phyloP scores from a whole-genome alignment of 2,888 invertebrate genomes.

The Deilephila elpenor region DNA sequence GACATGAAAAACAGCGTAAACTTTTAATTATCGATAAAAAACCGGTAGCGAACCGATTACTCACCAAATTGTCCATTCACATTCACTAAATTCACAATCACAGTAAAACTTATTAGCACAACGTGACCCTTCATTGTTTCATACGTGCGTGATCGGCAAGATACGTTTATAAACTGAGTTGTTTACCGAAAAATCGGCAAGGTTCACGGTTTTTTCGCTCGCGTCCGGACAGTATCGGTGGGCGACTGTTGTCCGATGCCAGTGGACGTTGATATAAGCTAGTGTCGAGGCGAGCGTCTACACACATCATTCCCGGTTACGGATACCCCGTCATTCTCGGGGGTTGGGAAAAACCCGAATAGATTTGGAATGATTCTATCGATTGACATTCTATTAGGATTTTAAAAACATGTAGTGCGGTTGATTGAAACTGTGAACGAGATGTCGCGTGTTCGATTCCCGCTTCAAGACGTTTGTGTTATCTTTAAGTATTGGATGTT shows the following conservation, averaged over 20 bases:
- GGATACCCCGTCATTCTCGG: not conserved
- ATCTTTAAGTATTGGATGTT: too few species aligned
- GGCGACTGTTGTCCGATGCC: conserved; percentile 34
- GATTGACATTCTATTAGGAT: too few species aligned
- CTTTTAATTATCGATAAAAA: not conserved
- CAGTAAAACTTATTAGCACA: conserved; percentile 57
- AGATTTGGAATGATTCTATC: too few species aligned
- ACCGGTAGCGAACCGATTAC: conserved; percentile 41
- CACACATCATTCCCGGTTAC: conserved; percentile 7
- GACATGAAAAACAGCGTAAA: not conserved
- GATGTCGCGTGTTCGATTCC: too few species aligned
- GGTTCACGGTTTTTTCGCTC: not conserved
- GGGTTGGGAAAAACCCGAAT: not conserved
- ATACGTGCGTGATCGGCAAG: conserved; percentile 26
- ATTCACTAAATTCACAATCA: conserved; percentile 55
- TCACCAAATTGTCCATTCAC: conserved; percentile 65
- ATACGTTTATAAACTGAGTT: conserved; percentile 17
- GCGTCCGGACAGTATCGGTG: conserved; percentile 32
- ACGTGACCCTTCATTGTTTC: conserved; percentile 37
- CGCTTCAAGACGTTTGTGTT: too few species aligned
- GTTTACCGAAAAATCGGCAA: conserved; percentile 10
- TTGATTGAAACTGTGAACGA: too few species aligned
- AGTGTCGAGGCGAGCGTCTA: conserved; percentile 36
- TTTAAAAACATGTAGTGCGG: too few species aligned
- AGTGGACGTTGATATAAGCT: conserved; percentile 41